These are phyloP conservation scores for Drosophila trapezifrons DNA, from an alignment of 1,140 invertebrate genomes.

Conservation along the genomic window DNA sequence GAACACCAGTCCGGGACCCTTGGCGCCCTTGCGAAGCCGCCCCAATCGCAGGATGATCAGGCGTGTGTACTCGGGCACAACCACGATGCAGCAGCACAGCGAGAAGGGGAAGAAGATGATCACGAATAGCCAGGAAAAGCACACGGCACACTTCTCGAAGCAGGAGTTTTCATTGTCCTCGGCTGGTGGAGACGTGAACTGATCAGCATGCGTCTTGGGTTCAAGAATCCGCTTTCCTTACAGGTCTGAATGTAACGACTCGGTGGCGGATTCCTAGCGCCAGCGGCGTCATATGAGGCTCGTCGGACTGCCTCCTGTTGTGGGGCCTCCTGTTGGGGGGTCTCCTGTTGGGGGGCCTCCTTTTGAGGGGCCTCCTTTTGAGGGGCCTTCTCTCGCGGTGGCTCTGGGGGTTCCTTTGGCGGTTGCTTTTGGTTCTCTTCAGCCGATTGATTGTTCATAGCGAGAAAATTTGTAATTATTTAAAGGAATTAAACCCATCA, in stretches of 20 bases:
- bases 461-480: constrained; percentile 5
- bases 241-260: constrained; percentile 42
- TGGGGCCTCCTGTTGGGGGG: background rate
- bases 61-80: constrained; percentile 89
- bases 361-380: background rate
- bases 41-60: constrained; percentile 94
- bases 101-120: constrained; percentile 92
- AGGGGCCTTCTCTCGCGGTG: too few relatives aligned
- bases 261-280: background rate
- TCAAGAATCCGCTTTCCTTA: too few relatives aligned
- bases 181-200: constrained; percentile 9
- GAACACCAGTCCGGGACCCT: constrained; percentile 86
- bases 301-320: background rate
- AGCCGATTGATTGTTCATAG: constrained; percentile 1
- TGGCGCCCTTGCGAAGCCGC: constrained; percentile 85
- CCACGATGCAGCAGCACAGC: constrained; percentile 90
- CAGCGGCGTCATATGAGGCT: background rate
- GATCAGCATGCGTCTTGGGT: too few relatives aligned
- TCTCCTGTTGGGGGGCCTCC: too few relatives aligned
- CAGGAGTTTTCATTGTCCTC: constrained; percentile 16
- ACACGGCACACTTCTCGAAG: constrained; percentile 89
- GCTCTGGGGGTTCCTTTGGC: background rate
- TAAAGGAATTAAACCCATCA: background rate
- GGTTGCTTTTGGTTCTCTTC: background rate
- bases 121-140: constrained; percentile 90